These are phyloP conservation scores for Lasioglossum vierecki DNA, from an alignment of 2,888 invertebrate species.

Conservation along the genomic window DNA sequence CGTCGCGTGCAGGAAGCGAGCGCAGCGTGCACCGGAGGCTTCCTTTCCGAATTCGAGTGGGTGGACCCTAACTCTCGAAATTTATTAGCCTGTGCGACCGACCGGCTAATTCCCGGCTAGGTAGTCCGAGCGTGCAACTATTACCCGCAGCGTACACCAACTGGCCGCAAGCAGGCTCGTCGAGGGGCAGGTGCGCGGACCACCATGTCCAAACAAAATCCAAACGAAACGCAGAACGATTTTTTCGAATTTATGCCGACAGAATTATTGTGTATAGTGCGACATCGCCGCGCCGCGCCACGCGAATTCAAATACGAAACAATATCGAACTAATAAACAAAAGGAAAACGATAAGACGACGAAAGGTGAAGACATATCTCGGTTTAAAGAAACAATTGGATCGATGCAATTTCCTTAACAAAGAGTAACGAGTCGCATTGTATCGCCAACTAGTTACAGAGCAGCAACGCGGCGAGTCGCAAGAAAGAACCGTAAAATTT, in stretches of 20 bases:
- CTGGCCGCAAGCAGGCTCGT: constrained; percentile 40
- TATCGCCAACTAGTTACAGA: constrained; percentile 25
- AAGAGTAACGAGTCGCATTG: constrained; percentile 36
- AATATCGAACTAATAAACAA: too few species aligned
- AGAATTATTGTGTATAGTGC: neutral
- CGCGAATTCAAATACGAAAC: too few species aligned
- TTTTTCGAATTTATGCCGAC: constrained; percentile 22
- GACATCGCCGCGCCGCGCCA: too few species aligned
- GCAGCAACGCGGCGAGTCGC: neutral
- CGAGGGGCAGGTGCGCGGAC: constrained; percentile 35
- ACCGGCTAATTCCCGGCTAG: constrained; percentile 68
- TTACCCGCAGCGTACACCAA: constrained; percentile 57
- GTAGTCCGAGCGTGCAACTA: constrained; percentile 66
- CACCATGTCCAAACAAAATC: constrained; percentile 18
- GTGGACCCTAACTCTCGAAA: constrained; percentile 70
- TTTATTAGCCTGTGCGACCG: constrained; percentile 73
- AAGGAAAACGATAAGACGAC: too few species aligned
- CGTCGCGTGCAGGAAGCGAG: constrained; percentile 74
- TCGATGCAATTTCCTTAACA: constrained; percentile 15
- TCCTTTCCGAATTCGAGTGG: constrained; percentile 75
- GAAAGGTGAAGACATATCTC: too few species aligned
- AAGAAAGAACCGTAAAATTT: constrained; percentile 24
- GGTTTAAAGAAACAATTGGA: neutral
- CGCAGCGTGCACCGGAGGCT: constrained; percentile 72
- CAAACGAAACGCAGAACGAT: constrained; percentile 16